phyloP scores from a whole-genome alignment of 2,888 invertebrate genomes.

The Cistogaster globosa region DNA sequence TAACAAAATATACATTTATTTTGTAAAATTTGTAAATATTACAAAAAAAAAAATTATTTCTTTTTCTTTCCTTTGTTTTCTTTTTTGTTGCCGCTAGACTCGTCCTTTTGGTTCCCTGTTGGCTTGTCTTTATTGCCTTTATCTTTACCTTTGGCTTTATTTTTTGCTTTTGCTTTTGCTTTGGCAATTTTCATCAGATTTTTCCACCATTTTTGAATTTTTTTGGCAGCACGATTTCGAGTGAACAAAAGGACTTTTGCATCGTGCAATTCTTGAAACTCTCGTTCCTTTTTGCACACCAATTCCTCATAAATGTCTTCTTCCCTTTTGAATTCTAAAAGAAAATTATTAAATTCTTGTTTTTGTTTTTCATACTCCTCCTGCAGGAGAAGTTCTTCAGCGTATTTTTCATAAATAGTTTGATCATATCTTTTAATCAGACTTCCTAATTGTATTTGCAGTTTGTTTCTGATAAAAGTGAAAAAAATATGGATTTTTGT shows the following conservation, averaged over 20 bases:
- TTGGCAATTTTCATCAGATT: background rate
- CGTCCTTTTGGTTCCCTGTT: background rate
- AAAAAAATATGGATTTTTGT: background rate
- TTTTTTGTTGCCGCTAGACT: background rate
- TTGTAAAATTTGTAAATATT: constrained; percentile 19
- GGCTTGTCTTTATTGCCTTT: background rate
- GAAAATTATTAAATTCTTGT: constrained; percentile 42
- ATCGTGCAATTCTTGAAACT: constrained; percentile 14
- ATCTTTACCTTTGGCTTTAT: background rate
- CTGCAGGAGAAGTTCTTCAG: constrained; percentile 31
- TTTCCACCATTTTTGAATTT: constrained; percentile 61
- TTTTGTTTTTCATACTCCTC: constrained; percentile 40
- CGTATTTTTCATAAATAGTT: constrained; percentile 42
- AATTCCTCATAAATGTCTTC: constrained; percentile 43
- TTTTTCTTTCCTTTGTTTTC: constrained; percentile 16
- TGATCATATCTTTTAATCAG: constrained; percentile 51
- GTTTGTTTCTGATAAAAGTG: constrained; percentile 48
- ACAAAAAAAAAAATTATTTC: background rate
- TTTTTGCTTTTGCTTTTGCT: background rate
- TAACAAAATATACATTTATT: constrained; percentile 18
- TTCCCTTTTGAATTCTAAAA: constrained; percentile 34
- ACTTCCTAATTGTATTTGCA: constrained; percentile 45
- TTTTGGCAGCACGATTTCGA: constrained; percentile 39
- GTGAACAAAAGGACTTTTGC: constrained; percentile 28
- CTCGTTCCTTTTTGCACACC: constrained; percentile 3